Conservation (phyloP, 2,113 vertebrate species). For the Noturus placidus region DNA sequence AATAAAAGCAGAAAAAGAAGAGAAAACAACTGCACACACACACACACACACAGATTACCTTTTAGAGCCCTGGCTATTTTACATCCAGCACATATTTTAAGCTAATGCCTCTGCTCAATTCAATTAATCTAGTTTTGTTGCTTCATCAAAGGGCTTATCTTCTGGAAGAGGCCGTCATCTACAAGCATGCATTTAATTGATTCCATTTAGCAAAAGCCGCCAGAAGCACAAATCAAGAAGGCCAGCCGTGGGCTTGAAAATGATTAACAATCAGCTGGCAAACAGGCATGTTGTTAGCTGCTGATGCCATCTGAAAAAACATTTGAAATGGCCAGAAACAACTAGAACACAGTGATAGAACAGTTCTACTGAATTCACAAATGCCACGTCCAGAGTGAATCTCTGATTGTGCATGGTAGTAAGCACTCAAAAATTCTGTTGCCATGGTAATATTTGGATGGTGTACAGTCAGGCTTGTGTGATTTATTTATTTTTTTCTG, state of each 20-base stretch:
- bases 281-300: conserved; percentile 42
- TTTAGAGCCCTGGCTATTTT: not conserved
- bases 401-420: not conserved
- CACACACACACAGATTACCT: not conserved
- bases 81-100: conserved; percentile 28
- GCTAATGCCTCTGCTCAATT: conserved; percentile 58
- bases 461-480: not conserved
- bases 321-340: not conserved
- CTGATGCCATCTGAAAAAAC: conserved; percentile 18
- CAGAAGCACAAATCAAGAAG: conserved; percentile 61
- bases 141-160: conserved; percentile 66
- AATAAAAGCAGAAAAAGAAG: not conserved
- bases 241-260: conserved; percentile 57
- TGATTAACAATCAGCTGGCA: conserved; percentile 62
- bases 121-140: conserved; percentile 64
- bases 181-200: conserved; percentile 69
- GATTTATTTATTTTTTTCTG: not conserved
- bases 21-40: not conserved
- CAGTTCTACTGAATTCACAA: not conserved
- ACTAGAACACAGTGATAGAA: not conserved
- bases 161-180: conserved; percentile 63
- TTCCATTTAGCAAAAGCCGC: conserved; percentile 67
- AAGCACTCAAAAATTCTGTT: not conserved
- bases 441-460: conserved; percentile 12
- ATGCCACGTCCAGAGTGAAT: not conserved